Conservation (phyloP, 1,140 invertebrate species). For the Teleopsis dalmanni region DNA sequence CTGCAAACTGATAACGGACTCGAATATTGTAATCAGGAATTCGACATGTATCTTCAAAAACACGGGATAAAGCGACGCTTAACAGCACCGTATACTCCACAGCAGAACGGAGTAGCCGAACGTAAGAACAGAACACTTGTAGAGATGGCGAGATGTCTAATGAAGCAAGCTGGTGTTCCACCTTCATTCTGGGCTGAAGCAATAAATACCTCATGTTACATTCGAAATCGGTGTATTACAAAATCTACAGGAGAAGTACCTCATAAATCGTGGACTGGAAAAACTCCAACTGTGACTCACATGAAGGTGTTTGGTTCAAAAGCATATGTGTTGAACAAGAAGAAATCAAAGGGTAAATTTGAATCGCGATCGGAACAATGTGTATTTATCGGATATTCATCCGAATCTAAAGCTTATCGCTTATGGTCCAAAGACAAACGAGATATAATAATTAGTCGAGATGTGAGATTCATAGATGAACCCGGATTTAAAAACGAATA, state of each 20-base stretch:
- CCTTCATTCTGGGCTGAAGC: constrained; percentile 22
- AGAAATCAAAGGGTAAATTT: neutral
- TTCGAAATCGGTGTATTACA: constrained; percentile 18
- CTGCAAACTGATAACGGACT: constrained; percentile 39
- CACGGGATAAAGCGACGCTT: constrained; percentile 9
- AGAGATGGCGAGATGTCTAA: constrained; percentile 22
- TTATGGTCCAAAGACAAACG: neutral
- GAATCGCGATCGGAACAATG: neutral
- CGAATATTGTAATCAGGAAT: constrained; percentile 32
- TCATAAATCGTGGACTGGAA: constrained; percentile 30
- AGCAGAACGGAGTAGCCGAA: constrained; percentile 41
- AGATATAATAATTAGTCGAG: neutral
- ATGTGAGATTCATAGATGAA: constrained; percentile 2
- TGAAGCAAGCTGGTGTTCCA: constrained; percentile 20
- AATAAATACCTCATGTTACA: constrained; percentile 15
- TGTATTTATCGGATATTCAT: constrained; percentile 3
- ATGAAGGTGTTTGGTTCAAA: constrained; percentile 16
- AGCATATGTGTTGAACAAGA: constrained; percentile 2
- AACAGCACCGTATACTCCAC: constrained; percentile 1
- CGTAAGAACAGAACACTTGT: constrained; percentile 17
- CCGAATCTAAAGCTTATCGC: constrained; percentile 1
- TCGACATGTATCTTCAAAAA: constrained; percentile 20
- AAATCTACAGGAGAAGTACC: constrained; percentile 21
- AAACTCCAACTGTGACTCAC: constrained; percentile 30
- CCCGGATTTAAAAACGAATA: constrained; percentile 4